Evolutionary conservation across 2,113 vertebrate species (phyloP).

Genomic region (Pedetes capensis): DNA sequence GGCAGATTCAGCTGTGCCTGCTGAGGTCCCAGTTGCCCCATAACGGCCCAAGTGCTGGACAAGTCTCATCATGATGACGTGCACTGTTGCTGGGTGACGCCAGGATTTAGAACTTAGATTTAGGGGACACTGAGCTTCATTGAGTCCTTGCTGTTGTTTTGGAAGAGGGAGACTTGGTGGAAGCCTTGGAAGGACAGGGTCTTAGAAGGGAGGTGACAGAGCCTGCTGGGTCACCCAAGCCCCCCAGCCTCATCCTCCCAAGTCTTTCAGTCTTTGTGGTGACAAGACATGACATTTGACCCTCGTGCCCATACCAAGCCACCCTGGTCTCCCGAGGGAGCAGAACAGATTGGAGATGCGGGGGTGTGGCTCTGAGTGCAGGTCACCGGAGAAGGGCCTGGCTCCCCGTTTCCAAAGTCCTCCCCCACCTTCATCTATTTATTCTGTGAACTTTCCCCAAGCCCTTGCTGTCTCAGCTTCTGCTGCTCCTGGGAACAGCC

Average conservation of each 20-base stretch:
- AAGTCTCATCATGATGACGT: conserved; percentile 13
- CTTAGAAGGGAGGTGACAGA: background rate
- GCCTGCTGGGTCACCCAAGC: background rate
- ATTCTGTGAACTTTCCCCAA: rapidly evolving
- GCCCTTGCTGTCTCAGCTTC: background rate
- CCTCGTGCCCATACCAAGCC: background rate
- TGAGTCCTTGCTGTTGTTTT: background rate
- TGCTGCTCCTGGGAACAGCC: background rate
- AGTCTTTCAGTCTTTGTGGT: background rate
- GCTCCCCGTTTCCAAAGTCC: background rate
- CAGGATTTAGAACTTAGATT: background rate
- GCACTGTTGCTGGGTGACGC: conserved; percentile 43
- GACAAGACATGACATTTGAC: background rate
- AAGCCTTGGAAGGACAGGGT: background rate
- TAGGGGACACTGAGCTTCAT: background rate
- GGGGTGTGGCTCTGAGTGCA: background rate
- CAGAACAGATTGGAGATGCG: background rate
- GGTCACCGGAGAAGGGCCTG: background rate
- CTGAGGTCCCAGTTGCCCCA: conserved; percentile 53
- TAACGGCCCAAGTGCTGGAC: conserved; percentile 61
- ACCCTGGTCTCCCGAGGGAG: background rate
- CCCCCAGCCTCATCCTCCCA: background rate
- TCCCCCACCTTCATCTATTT: background rate
- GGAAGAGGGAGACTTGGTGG: background rate
- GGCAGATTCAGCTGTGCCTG: background rate